phyloP scores from a whole-genome alignment of 2,113 vertebrate species.

The Ascaphus truei region DNA sequence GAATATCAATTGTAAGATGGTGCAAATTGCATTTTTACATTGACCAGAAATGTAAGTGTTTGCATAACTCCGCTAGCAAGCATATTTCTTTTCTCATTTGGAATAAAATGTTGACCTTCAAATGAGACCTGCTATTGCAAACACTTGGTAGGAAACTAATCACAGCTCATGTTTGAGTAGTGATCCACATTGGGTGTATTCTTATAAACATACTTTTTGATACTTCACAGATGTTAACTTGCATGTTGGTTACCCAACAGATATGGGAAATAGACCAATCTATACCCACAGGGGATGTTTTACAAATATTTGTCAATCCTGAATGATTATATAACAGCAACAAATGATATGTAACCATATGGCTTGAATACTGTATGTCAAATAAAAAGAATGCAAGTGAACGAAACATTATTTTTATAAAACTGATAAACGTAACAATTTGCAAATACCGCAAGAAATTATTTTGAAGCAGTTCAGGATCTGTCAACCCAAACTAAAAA shows the following conservation, averaged over 20 bases:
- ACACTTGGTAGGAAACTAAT: not conserved
- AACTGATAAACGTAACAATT: too few relatives aligned
- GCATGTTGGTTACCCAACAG: not conserved
- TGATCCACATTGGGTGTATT: not conserved
- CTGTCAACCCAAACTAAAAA: not conserved
- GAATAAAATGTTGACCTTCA: not conserved
- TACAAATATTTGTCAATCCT: not conserved
- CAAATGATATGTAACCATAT: not conserved
- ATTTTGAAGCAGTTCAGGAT: not conserved
- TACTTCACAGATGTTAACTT: constrained; percentile 4
- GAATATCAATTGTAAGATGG: not conserved
- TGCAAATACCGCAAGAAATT: not conserved
- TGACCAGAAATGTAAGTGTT: not conserved
- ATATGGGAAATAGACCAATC: not conserved
- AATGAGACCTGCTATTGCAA: not conserved
- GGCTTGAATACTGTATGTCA: not conserved
- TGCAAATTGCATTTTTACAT: not conserved
- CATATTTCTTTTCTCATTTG: not conserved
- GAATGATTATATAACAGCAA: not conserved
- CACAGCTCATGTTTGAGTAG: not conserved
- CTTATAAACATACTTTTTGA: constrained; percentile 13
- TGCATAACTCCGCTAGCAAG: not conserved
- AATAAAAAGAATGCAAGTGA: not conserved
- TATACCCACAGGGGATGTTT: not conserved
- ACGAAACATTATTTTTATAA: not conserved